Percentiles rank a stretch among this genome's conserved stretches.
Conservation (phyloP, 2,113 vertebrate species). For the Clupea harengus region DNA sequence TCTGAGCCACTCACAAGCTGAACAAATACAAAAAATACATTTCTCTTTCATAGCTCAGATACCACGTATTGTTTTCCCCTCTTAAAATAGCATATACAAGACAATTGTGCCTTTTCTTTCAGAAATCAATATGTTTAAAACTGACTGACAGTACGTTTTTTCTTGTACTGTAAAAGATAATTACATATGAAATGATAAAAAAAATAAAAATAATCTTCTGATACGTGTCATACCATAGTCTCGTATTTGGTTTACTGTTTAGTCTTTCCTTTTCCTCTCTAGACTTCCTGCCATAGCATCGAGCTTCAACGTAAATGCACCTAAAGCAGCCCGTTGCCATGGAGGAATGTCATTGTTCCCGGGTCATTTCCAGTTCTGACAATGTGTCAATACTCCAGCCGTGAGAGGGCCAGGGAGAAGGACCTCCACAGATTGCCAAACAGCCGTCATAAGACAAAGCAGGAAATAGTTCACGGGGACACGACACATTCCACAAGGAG, state of each 20-base stretch:
- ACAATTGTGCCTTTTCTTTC: background rate
- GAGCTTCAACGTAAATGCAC: conserved; percentile 26
- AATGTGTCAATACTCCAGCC: conserved; percentile 19
- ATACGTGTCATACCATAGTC: background rate
- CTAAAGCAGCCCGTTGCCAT: conserved; percentile 56
- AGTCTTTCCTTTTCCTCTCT: background rate
- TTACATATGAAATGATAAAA: background rate
- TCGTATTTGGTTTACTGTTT: background rate
- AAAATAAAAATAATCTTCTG: background rate
- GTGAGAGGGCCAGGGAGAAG: background rate
- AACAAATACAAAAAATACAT: conserved; percentile 54
- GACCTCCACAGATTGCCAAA: conserved; percentile 45
- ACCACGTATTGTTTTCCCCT: background rate
- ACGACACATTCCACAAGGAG: conserved; percentile 66
- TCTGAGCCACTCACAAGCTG: conserved; percentile 25
- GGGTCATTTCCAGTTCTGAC: conserved; percentile 60
- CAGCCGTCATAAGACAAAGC: conserved; percentile 60
- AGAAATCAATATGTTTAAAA: background rate
- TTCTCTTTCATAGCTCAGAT: background rate
- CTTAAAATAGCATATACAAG: background rate
- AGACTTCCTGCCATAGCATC: background rate
- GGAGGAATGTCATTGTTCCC: conserved; percentile 70
- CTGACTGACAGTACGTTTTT: background rate
- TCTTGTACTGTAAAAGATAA: background rate
- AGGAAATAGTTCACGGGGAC: conserved; percentile 65